These are phyloP conservation scores for Neuroterus valhalla DNA, from an alignment of 1,140 invertebrate genomes.

Conservation along the genomic window DNA sequence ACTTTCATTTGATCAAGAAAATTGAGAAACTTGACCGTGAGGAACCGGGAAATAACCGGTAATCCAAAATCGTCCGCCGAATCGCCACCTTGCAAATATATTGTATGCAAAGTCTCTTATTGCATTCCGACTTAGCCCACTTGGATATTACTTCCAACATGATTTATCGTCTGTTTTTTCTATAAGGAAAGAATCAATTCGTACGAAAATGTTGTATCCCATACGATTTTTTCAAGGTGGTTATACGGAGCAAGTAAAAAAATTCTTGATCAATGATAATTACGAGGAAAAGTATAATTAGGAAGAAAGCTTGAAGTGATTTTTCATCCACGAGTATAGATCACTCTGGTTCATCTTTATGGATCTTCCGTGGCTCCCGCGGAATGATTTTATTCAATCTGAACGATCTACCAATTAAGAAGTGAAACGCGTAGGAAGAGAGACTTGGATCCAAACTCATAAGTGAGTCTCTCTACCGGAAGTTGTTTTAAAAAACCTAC, in stretches of 20 bases:
- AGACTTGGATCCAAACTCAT: slow-evolving; percentile 33
- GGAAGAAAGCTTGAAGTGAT: not conserved
- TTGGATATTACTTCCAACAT: too few species aligned
- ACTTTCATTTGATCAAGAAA: too few species aligned
- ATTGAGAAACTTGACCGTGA: too few species aligned
- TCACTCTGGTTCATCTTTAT: not conserved
- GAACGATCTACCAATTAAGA: slow-evolving; percentile 46
- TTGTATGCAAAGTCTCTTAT: too few species aligned
- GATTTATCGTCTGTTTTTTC: too few species aligned
- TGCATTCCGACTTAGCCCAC: too few species aligned
- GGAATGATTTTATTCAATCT: slow-evolving; percentile 47
- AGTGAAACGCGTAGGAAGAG: slow-evolving; percentile 46
- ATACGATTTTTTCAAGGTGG: not conserved
- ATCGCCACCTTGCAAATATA: too few species aligned
- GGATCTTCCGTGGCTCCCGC: not conserved
- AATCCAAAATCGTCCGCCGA: too few species aligned
- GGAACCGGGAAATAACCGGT: too few species aligned
- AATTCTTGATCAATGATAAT: not conserved
- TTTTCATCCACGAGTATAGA: slow-evolving; percentile 20
- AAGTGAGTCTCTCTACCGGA: slow-evolving; percentile 35
- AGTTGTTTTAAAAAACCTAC: slow-evolving; percentile 11
- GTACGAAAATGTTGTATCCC: too few species aligned
- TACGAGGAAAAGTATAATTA: slow-evolving; percentile 8
- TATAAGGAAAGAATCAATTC: too few species aligned
- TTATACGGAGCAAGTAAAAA: not conserved